Percentiles rank a stretch among this genome's conserved stretches.
Conservation (phyloP, 2,888 invertebrate genomes). For the Pomacea canaliculata region DNA sequence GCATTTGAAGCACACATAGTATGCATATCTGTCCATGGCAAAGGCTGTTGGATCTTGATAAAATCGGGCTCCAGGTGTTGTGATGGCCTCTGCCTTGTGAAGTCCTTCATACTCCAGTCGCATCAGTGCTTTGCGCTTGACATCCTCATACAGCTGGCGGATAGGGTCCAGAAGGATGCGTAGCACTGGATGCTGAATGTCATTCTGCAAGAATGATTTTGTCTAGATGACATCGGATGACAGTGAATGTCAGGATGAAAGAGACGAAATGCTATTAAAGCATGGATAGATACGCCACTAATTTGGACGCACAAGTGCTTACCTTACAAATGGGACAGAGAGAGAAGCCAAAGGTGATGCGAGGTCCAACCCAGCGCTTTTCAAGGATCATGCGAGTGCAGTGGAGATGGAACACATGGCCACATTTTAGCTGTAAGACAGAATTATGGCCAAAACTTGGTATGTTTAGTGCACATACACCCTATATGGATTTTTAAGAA, state of each 20-base stretch:
- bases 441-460: neutral
- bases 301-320: conserved; percentile 42
- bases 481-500: neutral
- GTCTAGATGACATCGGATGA: neutral
- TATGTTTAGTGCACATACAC: neutral
- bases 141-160: conserved; percentile 86
- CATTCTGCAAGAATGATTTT: conserved; percentile 58
- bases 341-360: conserved; percentile 96
- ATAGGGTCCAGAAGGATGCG: conserved; percentile 85
- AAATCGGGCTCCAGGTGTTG: conserved; percentile 78
- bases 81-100: conserved; percentile 80
- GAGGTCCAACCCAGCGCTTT: conserved; percentile 92
- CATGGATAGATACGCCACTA: neutral
- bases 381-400: conserved; percentile 88
- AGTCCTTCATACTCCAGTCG: conserved; percentile 95
- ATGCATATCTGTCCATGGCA: conserved; percentile 98
- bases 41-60: conserved; percentile 86
- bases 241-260: neutral
- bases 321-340: conserved; percentile 97
- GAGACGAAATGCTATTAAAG: too few species aligned
- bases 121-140: conserved; percentile 93
- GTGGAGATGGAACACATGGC: conserved; percentile 95
- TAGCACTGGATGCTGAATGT: conserved; percentile 87
- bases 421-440: conserved; percentile 82
- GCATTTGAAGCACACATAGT: conserved; percentile 97